A percentile compares a stretch with the other conserved stretches of the same genome.
Evolutionary conservation across 2,888 invertebrate species (phyloP).

Genomic region (Mythimna lalbum): DNA sequence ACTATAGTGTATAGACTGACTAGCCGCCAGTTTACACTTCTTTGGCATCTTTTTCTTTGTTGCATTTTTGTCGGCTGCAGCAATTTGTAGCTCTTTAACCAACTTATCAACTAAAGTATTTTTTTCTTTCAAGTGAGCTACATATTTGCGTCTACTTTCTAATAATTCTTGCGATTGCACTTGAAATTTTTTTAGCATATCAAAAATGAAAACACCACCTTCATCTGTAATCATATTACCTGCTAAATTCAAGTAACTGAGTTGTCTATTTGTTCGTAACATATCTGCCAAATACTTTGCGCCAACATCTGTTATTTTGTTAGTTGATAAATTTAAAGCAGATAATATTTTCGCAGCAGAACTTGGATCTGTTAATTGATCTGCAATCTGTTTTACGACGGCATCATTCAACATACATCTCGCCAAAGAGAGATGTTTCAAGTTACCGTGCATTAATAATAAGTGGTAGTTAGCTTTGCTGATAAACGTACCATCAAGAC

Average conservation of each 20-base stretch:
- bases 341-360: constrained; percentile 72
- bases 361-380: constrained; percentile 62
- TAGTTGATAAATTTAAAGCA: constrained; percentile 76
- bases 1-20: too few relatives aligned
- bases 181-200: constrained; percentile 44
- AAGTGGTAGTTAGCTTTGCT: constrained; percentile 72
- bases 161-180: constrained; percentile 46
- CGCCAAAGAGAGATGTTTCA: constrained; percentile 75
- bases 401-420: constrained; percentile 76
- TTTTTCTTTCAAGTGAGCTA: constrained; percentile 71
- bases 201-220: constrained; percentile 70
- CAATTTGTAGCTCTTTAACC: too few relatives aligned
- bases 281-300: constrained; percentile 69
- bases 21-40: too few relatives aligned
- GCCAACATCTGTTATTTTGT: constrained; percentile 78
- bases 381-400: constrained; percentile 69
- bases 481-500: constrained; percentile 65
- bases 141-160: constrained; percentile 34
- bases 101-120: constrained; percentile 42
- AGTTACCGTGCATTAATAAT: constrained; percentile 64
- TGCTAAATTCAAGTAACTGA: constrained; percentile 77
- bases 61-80: too few relatives aligned
- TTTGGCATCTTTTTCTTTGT: too few relatives aligned
- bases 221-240: constrained; percentile 75
- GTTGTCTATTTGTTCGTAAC: constrained; percentile 73